Conservation (phyloP, 2,113 vertebrate species). For the Python bivittatus region DNA sequence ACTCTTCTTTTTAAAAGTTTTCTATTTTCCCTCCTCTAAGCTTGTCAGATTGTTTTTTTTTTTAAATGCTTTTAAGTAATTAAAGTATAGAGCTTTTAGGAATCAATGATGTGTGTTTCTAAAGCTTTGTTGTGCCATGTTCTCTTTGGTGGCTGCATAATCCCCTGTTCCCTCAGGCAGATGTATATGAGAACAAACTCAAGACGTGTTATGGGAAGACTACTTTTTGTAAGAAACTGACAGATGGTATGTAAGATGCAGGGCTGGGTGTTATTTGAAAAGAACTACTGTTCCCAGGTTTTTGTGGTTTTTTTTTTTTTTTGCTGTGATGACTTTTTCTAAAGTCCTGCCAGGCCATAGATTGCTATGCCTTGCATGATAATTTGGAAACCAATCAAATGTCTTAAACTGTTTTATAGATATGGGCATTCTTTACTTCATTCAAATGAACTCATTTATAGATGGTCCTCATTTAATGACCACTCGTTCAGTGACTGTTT, state of each 20-base stretch:
- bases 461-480: not conserved
- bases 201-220: not conserved
- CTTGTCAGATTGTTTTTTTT: not conserved
- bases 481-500: not conserved
- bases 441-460: not conserved
- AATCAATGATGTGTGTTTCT: constrained; percentile 6
- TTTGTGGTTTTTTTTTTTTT: constrained; percentile 6
- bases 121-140: constrained; percentile 4
- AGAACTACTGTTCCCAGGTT: not conserved
- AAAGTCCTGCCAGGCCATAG: not conserved
- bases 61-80: constrained; percentile 12
- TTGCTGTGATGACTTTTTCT: not conserved
- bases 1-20: not conserved
- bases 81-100: constrained; percentile 24
- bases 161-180: constrained; percentile 7
- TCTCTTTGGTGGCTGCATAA: constrained; percentile 11
- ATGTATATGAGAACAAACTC: constrained; percentile 1
- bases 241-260: constrained; percentile 5
- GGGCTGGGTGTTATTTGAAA: constrained; percentile 1
- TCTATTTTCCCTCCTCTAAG: not conserved
- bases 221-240: not conserved
- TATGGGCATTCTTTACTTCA: not conserved
- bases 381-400: not conserved
- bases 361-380: not conserved
- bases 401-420: not conserved